Evolutionary conservation across 1,140 invertebrate species (phyloP).

Genomic region (Trichonephila inaurata): DNA sequence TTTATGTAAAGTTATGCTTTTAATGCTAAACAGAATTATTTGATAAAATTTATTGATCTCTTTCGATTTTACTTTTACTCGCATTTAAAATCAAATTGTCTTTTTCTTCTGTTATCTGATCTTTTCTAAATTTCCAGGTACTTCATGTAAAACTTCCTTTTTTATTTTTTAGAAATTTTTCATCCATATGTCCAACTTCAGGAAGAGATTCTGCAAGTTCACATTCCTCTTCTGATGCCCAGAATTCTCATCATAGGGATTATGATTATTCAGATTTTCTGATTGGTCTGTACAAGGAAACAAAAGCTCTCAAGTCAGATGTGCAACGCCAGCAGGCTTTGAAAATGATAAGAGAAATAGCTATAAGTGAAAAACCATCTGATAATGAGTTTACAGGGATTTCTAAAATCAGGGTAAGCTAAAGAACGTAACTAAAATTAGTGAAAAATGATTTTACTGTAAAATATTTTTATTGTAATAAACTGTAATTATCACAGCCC

Average conservation of each 20-base stretch:
- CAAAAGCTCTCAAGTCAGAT: slow-evolving; percentile 48
- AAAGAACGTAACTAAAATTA: background rate
- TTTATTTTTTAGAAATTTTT: slow-evolving; percentile 23
- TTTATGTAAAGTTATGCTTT: too few species aligned
- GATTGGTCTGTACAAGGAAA: slow-evolving; percentile 36
- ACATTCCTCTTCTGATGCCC: background rate
- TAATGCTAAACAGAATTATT: too few species aligned
- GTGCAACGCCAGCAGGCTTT: slow-evolving; percentile 23
- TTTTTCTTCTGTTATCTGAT: too few species aligned
- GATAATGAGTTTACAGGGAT: background rate
- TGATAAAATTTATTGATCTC: too few species aligned
- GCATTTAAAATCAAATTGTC: too few species aligned
- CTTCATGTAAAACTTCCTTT: too few species aligned
- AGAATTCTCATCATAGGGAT: background rate
- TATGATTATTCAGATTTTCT: slow-evolving; percentile 41
- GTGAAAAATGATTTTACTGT: background rate
- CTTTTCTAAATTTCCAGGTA: too few species aligned
- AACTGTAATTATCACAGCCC: background rate
- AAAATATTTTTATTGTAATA: background rate
- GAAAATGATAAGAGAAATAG: slow-evolving; percentile 24
- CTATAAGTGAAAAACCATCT: slow-evolving; percentile 18
- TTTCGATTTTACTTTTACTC: too few species aligned
- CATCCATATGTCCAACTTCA: slow-evolving; percentile 11
- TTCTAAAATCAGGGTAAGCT: slow-evolving; percentile 43
- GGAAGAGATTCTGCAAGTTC: background rate